phyloP scores from a whole-genome alignment of 2,797 vertebrate genomes.

The Sebastes umbrosus region DNA sequence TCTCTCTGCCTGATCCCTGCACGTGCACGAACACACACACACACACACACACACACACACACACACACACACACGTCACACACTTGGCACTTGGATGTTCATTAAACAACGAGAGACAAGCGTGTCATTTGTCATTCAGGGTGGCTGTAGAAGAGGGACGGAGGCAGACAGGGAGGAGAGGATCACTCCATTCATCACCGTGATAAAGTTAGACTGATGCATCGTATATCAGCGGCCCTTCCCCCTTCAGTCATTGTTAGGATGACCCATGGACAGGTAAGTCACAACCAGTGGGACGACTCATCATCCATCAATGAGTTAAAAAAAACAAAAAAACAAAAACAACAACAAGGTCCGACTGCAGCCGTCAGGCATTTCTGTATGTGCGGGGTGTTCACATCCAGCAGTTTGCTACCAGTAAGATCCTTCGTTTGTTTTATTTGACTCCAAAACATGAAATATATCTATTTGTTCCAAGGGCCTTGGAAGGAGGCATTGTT shows the following conservation, averaged over 20 bases:
- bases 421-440: background rate
- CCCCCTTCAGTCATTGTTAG: conserved; percentile 8
- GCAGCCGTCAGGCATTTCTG: background rate
- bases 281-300: background rate
- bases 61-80: conserved; percentile 8
- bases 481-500: no score
- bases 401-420: background rate
- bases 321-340: background rate
- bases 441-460: background rate
- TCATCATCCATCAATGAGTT: conserved; percentile 15
- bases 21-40: conserved; percentile 20
- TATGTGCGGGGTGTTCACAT: background rate
- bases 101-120: conserved; percentile 63
- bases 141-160: conserved; percentile 4
- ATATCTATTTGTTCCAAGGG: background rate
- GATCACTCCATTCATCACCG: conserved; percentile 35
- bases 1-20: conserved; percentile 10
- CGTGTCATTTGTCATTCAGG: conserved; percentile 48
- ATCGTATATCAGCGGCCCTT: background rate
- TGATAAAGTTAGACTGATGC: conserved; percentile 35
- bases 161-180: background rate
- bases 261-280: conserved; percentile 29
- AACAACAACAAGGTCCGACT: conserved; percentile 13
- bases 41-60: conserved; percentile 11
- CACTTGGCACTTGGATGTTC: conserved; percentile 38